Base-by-base conservation (phyloP, 2,888 invertebrate genomes). In the Ischnura elegans region DNA sequence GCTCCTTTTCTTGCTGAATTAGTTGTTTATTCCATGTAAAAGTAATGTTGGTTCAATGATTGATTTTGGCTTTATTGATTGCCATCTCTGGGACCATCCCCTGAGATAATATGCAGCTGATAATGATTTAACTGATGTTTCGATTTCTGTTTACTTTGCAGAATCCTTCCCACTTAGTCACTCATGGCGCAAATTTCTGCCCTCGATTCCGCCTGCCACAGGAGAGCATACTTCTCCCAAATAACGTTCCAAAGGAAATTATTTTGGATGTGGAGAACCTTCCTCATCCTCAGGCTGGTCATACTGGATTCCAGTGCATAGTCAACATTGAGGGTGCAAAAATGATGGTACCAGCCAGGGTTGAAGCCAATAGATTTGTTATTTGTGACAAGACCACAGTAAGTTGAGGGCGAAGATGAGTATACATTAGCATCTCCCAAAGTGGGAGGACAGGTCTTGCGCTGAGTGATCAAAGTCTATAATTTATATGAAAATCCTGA, bases 331-430 rank as follows among this genome's bases (percentile, higher is more conserved):
- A 99, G 96, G 98, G 98, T 93, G 98, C 98, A 55, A 98, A 98
- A 95, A 98, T 99, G 97, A 97, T 98, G 95, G 97, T 99, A 43
- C 98, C 98, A 94, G 99, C 99, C 0, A 97, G 98, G 95, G 98
- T 98, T 47, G 98, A 98, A 95, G 96, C 97, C 46, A 98, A 98
- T 95, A 97, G 98, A 95, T 97, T 97, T 94, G 98, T 99, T 95
- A 98, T 98, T 93, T 99, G 99, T 96, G 98, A 99, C 95, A 98
- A 98, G 96, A 98, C 98, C n/a, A 98, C 98, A 94, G 97, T 97
- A 96, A 96, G 96, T 96, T 47, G 87, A n/a, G n/a, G n/a, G n/a
- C n/a, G n/a, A n/a, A n/a, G n/a, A n/a, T n/a, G n/a, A n/a, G n/a
- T n/a, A n/a, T n/a, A n/a, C n/a, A n/a, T n/a, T n/a, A n/a, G n/a